phyloP scores from a whole-genome alignment of 30 jellyfish, hydroid and myxozoan species.

The Hydra vulgaris region DNA sequence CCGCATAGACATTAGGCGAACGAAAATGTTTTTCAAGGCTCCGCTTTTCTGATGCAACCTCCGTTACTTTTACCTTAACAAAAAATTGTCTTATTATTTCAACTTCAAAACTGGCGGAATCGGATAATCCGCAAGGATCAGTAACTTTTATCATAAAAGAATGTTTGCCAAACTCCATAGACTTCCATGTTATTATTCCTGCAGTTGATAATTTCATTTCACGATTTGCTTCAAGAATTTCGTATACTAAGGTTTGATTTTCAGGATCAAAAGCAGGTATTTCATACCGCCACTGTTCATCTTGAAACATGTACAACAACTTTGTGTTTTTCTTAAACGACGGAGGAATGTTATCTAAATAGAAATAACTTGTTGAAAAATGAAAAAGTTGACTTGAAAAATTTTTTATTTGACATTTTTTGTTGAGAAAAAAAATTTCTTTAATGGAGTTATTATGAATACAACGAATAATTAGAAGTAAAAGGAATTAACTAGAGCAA shows the following conservation, averaged over 20 bases:
- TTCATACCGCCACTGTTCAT: constrained; percentile 26
- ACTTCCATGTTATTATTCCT: constrained; percentile 45
- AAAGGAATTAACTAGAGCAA: too few species aligned
- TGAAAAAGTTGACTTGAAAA: too few species aligned
- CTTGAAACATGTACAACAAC: constrained; percentile 13
- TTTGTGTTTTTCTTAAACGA: constrained; percentile 8
- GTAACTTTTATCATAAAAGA: constrained; percentile 22
- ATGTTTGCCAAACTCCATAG: constrained; percentile 16
- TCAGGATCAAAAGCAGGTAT: constrained; percentile 59
- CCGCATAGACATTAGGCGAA: constrained; percentile 43
- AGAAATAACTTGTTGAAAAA: too few species aligned
- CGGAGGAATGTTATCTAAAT: constrained; percentile 46
- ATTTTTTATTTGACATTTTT: too few species aligned
- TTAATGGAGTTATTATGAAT: too few species aligned
- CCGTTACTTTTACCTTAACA: constrained; percentile 40
- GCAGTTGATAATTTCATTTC: constrained; percentile 31
- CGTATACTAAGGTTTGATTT: constrained; percentile 37
- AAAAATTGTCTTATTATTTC: constrained; percentile 26
- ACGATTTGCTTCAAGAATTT: constrained; percentile 28
- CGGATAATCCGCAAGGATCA: constrained; percentile 41
- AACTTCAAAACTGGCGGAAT: constrained; percentile 12
- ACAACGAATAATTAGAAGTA: too few species aligned
- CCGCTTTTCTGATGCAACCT: constrained; percentile 18
- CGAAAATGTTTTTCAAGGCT: constrained; percentile 3
- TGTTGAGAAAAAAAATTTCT: too few species aligned